A percentile compares a stretch with the other conserved stretches of the same genome.
Evolutionary conservation across 2,888 invertebrate genomes (phyloP).

Genomic region (Apotomis turbidana): DNA sequence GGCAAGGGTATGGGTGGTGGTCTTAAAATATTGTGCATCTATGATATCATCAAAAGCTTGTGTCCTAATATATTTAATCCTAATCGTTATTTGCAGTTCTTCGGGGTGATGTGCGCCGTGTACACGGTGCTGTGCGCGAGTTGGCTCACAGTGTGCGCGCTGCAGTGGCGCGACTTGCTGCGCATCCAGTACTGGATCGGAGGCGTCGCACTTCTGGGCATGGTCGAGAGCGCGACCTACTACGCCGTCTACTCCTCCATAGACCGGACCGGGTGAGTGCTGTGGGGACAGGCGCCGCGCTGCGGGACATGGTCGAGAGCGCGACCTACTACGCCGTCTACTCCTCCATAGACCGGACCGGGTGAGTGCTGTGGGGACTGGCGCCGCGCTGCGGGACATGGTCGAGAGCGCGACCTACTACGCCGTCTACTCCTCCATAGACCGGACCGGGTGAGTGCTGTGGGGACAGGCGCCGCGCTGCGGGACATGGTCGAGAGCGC

Average conservation of each 20-base stretch:
- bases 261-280: conserved; percentile 66
- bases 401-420: conserved; percentile 91
- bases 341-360: conserved; percentile 48
- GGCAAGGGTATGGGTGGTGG: too few species aligned
- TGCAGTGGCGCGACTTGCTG: conserved; percentile 95
- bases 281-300: background rate
- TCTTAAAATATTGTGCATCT: too few species aligned
- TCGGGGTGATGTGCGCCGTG: conserved; percentile 94
- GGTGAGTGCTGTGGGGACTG: too few species aligned
- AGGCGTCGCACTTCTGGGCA: conserved; percentile 93
- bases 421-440: conserved; percentile 88
- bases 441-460: conserved; percentile 63
- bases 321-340: conserved; percentile 97
- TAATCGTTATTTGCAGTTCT: conserved; percentile 85
- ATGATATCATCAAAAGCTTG: too few species aligned
- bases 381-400: too few species aligned
- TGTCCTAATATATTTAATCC: background rate
- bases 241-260: conserved; percentile 90
- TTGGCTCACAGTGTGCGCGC: conserved; percentile 92
- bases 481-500: too few species aligned
- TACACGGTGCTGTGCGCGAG: conserved; percentile 92
- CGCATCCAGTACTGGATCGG: conserved; percentile 98
- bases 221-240: conserved; percentile 94
- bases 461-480: too few species aligned
- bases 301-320: conserved; percentile 87